Evolutionary conservation across 2,888 invertebrate species (phyloP).

Genomic region (Phalangium opilio): DNA sequence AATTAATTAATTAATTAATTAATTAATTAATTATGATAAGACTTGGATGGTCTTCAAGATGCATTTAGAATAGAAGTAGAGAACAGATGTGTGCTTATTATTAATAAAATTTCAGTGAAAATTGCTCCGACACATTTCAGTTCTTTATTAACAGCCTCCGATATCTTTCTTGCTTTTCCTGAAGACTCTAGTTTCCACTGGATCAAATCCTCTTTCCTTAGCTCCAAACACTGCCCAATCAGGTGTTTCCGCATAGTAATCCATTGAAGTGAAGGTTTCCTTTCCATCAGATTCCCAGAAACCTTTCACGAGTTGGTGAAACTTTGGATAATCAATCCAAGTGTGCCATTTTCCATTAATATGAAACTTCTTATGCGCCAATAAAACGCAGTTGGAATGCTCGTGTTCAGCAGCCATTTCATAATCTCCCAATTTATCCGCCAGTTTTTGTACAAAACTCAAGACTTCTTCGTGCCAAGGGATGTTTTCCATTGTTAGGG

Average conservation of each 20-base stretch:
- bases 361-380: slow-evolving; percentile 40
- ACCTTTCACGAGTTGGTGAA: slow-evolving; percentile 34
- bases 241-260: slow-evolving; percentile 40
- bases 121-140: background rate
- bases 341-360: slow-evolving; percentile 39
- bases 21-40: no score
- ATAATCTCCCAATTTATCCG: slow-evolving; percentile 35
- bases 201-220: slow-evolving; percentile 40
- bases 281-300: slow-evolving; percentile 29
- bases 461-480: slow-evolving; percentile 44
- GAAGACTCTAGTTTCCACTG: slow-evolving; percentile 36
- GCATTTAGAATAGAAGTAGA: no score
- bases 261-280: slow-evolving; percentile 35
- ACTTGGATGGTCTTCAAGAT: no score
- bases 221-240: slow-evolving; percentile 41
- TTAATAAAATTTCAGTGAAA: no score
- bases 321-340: slow-evolving; percentile 42
- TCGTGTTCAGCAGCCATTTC: slow-evolving; percentile 42
- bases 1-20: no score
- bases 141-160: slow-evolving; percentile 29
- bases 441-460: slow-evolving; percentile 35
- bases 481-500: slow-evolving; percentile 42
- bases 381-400: slow-evolving; percentile 42
- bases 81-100: no score
- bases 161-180: slow-evolving; percentile 29